A percentile compares a stretch with the other conserved stretches of the same genome.
Conservation (phyloP, 2,113 vertebrate genomes). For the Alectura lathami region DNA sequence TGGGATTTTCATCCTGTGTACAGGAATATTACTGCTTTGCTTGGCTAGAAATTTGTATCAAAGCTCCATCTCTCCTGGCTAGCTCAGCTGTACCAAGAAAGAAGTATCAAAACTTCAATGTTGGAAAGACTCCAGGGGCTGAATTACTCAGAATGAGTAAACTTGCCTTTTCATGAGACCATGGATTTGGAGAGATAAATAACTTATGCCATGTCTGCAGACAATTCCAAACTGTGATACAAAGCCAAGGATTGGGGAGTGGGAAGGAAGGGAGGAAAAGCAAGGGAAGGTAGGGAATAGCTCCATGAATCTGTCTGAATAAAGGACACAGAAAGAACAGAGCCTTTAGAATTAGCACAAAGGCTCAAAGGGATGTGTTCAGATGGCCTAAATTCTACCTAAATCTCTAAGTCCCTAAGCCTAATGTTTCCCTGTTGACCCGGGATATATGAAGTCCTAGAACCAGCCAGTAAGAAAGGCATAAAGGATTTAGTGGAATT, state of each 20-base stretch:
- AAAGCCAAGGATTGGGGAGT: neutral
- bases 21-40: neutral
- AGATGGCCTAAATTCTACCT: constrained; percentile 45
- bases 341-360: constrained; percentile 5
- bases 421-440: constrained; percentile 15
- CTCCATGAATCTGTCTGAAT: neutral
- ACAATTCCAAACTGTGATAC: neutral
- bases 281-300: neutral
- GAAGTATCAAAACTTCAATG: constrained; percentile 18
- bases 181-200: neutral
- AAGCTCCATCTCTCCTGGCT: constrained; percentile 18
- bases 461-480: constrained; percentile 24
- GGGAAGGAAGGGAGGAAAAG: neutral
- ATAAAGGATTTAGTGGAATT: constrained; percentile 13
- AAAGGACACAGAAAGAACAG: neutral
- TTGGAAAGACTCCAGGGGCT: neutral
- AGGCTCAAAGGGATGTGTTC: neutral
- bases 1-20: neutral
- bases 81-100: constrained; percentile 26
- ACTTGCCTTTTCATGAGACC: neutral
- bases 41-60: constrained; percentile 26
- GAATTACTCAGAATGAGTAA: neutral
- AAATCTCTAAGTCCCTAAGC: constrained; percentile 33
- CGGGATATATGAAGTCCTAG: neutral
- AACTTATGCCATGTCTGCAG: neutral